Percentiles rank a stretch among this genome's conserved stretches.
These are phyloP conservation scores for Pollenia labialis DNA, from an alignment of 2,888 invertebrate genomes.

Conservation along the genomic window DNA sequence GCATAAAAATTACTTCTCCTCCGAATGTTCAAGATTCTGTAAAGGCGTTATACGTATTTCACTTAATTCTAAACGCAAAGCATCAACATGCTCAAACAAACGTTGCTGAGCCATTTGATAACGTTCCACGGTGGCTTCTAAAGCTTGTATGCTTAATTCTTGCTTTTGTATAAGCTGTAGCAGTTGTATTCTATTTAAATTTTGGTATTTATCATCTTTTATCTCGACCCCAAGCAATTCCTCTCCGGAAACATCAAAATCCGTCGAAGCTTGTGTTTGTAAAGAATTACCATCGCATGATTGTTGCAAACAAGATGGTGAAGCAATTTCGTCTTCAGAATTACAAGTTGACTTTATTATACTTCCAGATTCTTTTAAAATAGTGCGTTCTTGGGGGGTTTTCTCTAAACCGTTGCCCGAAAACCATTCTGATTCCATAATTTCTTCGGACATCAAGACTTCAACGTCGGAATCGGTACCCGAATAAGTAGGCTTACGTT, in stretches of 20 bases:
- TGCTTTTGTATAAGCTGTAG: conserved; percentile 74
- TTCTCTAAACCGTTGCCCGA: conserved; percentile 66
- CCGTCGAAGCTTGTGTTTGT: conserved; percentile 63
- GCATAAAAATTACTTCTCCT: conserved; percentile 5
- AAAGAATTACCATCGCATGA: conserved; percentile 39
- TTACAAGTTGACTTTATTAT: background rate
- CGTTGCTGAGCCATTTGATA: conserved; percentile 69
- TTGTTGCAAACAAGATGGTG: conserved; percentile 11
- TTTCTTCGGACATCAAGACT: conserved; percentile 75
- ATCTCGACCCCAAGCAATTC: conserved; percentile 52
- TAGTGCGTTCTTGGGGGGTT: conserved; percentile 22
- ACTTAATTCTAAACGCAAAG: conserved; percentile 69
- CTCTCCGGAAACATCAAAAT: conserved; percentile 70
- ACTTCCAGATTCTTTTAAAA: conserved; percentile 1
- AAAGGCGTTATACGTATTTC: conserved; percentile 60
- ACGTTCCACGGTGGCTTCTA: conserved; percentile 73
- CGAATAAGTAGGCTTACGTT: conserved; percentile 65
- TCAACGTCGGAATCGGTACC: conserved; percentile 77
- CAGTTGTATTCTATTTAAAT: conserved; percentile 72
- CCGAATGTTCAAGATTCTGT: background rate
- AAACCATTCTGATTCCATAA: conserved; percentile 76
- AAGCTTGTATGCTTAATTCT: conserved; percentile 68
- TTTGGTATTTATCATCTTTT: conserved; percentile 48
- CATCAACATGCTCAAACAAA: conserved; percentile 73
- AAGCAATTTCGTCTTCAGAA: conserved; percentile 30